phyloP scores from a whole-genome alignment of 1,140 invertebrate species.

The Sesamia nonagrioides region DNA sequence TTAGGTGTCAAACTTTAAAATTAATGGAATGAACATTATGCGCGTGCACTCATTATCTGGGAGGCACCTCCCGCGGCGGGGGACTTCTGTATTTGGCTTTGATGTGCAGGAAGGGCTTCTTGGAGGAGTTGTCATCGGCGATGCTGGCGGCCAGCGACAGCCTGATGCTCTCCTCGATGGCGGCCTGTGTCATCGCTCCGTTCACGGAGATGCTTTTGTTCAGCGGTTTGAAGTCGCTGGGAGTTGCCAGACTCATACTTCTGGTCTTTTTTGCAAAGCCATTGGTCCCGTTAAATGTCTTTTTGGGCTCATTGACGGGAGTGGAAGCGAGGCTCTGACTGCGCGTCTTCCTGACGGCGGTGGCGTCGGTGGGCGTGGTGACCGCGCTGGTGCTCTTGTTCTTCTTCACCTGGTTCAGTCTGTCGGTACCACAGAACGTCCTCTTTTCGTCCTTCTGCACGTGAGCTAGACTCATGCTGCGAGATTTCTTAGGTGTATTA shows the following conservation, averaged over 20 bases:
- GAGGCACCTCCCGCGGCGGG: conserved; percentile 87
- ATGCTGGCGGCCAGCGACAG: conserved; percentile 79
- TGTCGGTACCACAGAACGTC: conserved; percentile 69
- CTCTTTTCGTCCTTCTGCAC: conserved; percentile 66
- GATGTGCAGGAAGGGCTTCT: conserved; percentile 90
- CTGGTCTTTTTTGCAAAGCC: conserved; percentile 74
- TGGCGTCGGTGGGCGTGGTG: conserved; percentile 58
- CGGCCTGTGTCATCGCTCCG: conserved; percentile 80
- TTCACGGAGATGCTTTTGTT: conserved; percentile 67
- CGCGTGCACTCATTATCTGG: conserved; percentile 75
- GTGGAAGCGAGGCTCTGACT: conserved; percentile 80
- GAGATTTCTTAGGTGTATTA: conserved; percentile 73
- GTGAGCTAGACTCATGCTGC: conserved; percentile 77
- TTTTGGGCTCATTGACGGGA: conserved; percentile 69
- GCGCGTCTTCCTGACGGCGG: conserved; percentile 60
- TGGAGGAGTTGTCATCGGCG: conserved; percentile 69
- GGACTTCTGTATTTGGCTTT: conserved; percentile 92
- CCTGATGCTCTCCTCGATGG: conserved; percentile 84
- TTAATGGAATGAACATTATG: conserved; percentile 72
- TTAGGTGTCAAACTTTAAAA: conserved; percentile 64
- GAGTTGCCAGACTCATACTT: conserved; percentile 78
- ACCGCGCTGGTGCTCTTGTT: conserved; percentile 58
- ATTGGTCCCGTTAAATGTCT: conserved; percentile 58
- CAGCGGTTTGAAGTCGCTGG: conserved; percentile 65
- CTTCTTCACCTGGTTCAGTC: conserved; percentile 62